Evolutionary conservation across 2,113 vertebrate species (phyloP), one percentile per base, ranked within the genome.

Genomic region (Apodemus speciosus): DNA sequence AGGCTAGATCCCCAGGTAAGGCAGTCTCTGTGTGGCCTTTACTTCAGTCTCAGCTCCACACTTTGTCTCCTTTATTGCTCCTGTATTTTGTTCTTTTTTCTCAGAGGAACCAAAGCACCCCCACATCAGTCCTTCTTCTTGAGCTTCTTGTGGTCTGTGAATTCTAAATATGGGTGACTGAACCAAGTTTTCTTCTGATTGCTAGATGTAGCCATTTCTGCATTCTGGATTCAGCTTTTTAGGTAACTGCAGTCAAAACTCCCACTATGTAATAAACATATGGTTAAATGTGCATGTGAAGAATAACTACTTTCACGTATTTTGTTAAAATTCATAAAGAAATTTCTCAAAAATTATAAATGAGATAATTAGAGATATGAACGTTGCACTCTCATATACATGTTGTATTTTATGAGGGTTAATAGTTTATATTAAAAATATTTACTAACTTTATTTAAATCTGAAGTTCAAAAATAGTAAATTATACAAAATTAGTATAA

Each of bases 291-390:
- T 40, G 5, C 4, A 49, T 69, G 68, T 7, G 88, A 56, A 56
- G 56, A 58, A 53, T 93, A 49, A 73, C n/a, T 79, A 32, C 86
- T 91, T 91, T 69, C 75, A 75, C 9, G 40, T 23, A n/a, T 79
- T 90, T 21, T 35, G 40, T 79, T 60, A 79, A 88, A 88, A 18
- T 79, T n/a, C 8, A 53, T 79, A 38, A 90, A 30, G 6, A 56
- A 46, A 38, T 4, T 69, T 40, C 23, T 23, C 73, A 87, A 87
- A 73, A 69, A 69, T n/a, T 25, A 66, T 43, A 16, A 64, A 40
- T 72, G 3, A 71, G 27, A 32, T 56, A 16, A 86, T 77, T 40
- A 72, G 20, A 62, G 62, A 76, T 81, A 66, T 25, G 9, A 83
- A 72, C 11, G 32, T 66, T 58, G 15, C 56, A 16, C 9, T 79